phyloP scores from a whole-genome alignment of 2,888 invertebrate species.

The Drosophila leonis region DNA sequence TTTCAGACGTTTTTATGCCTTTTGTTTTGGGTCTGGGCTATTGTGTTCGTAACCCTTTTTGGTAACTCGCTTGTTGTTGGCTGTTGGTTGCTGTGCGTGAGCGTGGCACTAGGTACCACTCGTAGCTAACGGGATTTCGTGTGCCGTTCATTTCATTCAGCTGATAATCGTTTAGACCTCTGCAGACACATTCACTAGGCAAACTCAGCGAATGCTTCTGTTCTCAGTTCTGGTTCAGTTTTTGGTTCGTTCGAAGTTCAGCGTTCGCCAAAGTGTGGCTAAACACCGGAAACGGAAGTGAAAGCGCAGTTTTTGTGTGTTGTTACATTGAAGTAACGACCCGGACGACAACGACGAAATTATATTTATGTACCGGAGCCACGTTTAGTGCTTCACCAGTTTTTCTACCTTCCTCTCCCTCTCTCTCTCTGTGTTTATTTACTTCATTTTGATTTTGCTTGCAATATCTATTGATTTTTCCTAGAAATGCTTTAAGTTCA shows the following conservation, averaged over 20 bases:
- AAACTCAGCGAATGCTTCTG: constrained; percentile 24
- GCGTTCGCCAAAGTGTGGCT: constrained; percentile 67
- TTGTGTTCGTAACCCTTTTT: constrained; percentile 65
- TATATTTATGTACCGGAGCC: constrained; percentile 64
- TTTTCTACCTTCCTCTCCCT: background rate
- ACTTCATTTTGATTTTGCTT: background rate
- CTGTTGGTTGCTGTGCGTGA: constrained; percentile 44
- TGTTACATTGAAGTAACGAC: constrained; percentile 60
- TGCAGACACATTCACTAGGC: constrained; percentile 67
- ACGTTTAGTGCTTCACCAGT: constrained; percentile 23
- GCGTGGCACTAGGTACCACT: constrained; percentile 21
- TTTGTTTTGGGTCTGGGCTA: constrained; percentile 60
- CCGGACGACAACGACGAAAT: constrained; percentile 62
- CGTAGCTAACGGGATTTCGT: constrained; percentile 62
- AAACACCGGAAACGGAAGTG: constrained; percentile 76
- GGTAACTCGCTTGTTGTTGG: constrained; percentile 25
- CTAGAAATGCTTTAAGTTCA: background rate
- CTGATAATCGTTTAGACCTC: constrained; percentile 75
- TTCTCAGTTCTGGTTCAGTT: constrained; percentile 10
- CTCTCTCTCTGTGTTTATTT: background rate
- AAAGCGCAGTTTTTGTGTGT: constrained; percentile 76
- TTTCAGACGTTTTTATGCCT: constrained; percentile 77
- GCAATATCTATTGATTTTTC: constrained; percentile 46
- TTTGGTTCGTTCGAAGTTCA: constrained; percentile 38
- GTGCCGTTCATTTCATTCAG: constrained; percentile 69